phyloP scores from a whole-genome alignment of 2,113 vertebrate species.

The Monopterus albus region DNA sequence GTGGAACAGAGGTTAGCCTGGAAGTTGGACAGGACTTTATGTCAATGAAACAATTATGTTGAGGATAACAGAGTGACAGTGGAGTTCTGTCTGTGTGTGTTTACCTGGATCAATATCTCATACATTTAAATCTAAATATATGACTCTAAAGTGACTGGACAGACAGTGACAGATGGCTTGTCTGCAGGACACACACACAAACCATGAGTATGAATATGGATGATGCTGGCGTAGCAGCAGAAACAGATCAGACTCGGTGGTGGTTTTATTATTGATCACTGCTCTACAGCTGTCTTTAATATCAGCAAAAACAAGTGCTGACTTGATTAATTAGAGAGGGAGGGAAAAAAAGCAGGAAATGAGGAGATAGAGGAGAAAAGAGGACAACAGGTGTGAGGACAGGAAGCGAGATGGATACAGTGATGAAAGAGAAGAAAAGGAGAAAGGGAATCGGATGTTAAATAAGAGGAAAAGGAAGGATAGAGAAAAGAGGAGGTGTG shows the following conservation, averaged over 20 bases:
- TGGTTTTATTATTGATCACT: conserved; percentile 64
- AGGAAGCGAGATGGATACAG: too few relatives aligned
- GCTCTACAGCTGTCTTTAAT: conserved; percentile 17
- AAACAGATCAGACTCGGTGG: conserved; percentile 12
- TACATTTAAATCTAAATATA: conserved; percentile 70
- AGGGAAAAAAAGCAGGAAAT: background rate
- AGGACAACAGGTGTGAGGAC: background rate
- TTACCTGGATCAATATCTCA: conserved; percentile 62
- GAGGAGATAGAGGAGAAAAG: background rate
- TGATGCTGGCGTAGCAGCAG: background rate
- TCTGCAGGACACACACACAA: conserved; percentile 21
- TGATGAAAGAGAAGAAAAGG: too few relatives aligned
- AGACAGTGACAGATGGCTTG: conserved; percentile 67
- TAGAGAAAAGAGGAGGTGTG: too few relatives aligned
- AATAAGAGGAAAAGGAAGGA: too few relatives aligned
- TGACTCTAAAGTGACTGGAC: conserved; percentile 36
- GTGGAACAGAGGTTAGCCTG: background rate
- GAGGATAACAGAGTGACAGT: background rate
- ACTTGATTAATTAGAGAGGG: background rate
- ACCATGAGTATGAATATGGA: conserved; percentile 55
- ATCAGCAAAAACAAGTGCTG: conserved; percentile 34
- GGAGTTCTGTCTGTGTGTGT: conserved; percentile 4
- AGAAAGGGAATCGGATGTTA: too few relatives aligned
- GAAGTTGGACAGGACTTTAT: conserved; percentile 10
- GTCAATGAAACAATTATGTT: conserved; percentile 32